A percentile compares a stretch with the other conserved stretches of the same genome.
These are phyloP conservation scores for Amazona finschi DNA, from an alignment of 2,797 vertebrate species.

Conservation along the genomic window DNA sequence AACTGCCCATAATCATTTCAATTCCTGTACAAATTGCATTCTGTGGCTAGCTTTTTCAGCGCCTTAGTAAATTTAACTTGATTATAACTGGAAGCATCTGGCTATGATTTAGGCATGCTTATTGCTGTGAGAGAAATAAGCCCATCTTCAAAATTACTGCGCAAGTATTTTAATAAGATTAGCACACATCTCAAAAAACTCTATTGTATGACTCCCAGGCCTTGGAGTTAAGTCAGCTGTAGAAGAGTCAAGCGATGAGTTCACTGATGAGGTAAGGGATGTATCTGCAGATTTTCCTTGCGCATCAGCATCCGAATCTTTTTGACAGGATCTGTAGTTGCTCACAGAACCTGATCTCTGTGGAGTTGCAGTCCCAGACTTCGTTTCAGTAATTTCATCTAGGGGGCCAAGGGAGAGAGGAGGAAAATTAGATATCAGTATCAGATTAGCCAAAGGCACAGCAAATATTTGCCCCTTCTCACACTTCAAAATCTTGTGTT, in stretches of 20 bases:
- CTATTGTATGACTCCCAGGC: slow-evolving; percentile 97
- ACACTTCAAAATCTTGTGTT: not conserved
- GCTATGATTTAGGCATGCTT: slow-evolving; percentile 93
- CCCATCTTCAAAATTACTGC: slow-evolving; percentile 85
- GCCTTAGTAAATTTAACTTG: slow-evolving; percentile 80
- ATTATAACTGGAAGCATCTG: slow-evolving; percentile 85
- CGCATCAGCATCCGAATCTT: slow-evolving; percentile 84
- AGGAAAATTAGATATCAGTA: not conserved
- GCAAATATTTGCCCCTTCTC: not conserved
- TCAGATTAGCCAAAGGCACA: not conserved
- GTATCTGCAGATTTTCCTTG: slow-evolving; percentile 84
- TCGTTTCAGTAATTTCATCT: slow-evolving; percentile 93
- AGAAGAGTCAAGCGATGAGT: slow-evolving; percentile 89
- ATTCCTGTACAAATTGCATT: slow-evolving; percentile 72
- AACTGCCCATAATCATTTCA: slow-evolving; percentile 53
- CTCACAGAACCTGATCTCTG: slow-evolving; percentile 92
- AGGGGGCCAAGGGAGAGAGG: not conserved
- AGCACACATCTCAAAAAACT: slow-evolving; percentile 99
- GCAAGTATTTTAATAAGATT: slow-evolving; percentile 99
- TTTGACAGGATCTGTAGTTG: slow-evolving; percentile 86
- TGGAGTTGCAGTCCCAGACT: slow-evolving; percentile 93
- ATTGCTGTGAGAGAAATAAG: slow-evolving; percentile 94
- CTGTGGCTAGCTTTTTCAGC: slow-evolving; percentile 76
- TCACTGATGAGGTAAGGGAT: slow-evolving; percentile 90
- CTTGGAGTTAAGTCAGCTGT: slow-evolving; percentile 82